These are phyloP conservation scores for Anarrhichthys ocellatus DNA, from an alignment of 2,113 vertebrate species.

Conservation along the genomic window DNA sequence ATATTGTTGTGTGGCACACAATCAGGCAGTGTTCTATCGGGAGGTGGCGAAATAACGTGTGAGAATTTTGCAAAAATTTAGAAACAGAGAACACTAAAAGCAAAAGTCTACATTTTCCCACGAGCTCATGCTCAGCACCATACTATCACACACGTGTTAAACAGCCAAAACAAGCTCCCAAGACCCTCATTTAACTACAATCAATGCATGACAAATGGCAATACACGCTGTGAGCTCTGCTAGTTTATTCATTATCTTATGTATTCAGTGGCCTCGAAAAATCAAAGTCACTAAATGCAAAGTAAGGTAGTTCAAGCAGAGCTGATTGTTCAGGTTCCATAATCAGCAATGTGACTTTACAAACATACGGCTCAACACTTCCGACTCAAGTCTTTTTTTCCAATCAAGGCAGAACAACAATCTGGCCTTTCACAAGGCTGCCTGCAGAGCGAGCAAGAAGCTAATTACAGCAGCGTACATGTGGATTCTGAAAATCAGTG, in stretches of 20 bases:
- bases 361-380: not conserved
- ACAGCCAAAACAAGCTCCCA: not conserved
- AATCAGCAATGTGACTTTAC: conserved; percentile 8
- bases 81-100: conserved; percentile 16
- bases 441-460: conserved; percentile 37
- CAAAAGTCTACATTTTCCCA: not conserved
- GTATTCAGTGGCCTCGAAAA: conserved; percentile 5
- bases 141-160: not conserved
- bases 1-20: conserved; percentile 25
- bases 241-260: not conserved
- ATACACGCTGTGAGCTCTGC: too few species aligned
- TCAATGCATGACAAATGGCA: not conserved
- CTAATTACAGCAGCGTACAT: conserved; percentile 33
- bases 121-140: not conserved
- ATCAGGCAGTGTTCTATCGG: conserved; percentile 23
- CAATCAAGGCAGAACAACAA: conserved; percentile 26
- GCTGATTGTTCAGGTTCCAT: not conserved
- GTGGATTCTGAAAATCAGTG: conserved; percentile 24
- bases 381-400: conserved; percentile 1
- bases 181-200: too few species aligned
- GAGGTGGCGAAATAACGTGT: conserved; percentile 51
- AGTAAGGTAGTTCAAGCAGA: not conserved
- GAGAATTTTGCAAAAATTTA: conserved; percentile 35
- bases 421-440: conserved; percentile 30
- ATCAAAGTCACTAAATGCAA: not conserved